These are phyloP conservation scores for Caenorhabditis sp. DNA, from an alignment of 2,888 invertebrate genomes.

Conservation along the genomic window DNA sequence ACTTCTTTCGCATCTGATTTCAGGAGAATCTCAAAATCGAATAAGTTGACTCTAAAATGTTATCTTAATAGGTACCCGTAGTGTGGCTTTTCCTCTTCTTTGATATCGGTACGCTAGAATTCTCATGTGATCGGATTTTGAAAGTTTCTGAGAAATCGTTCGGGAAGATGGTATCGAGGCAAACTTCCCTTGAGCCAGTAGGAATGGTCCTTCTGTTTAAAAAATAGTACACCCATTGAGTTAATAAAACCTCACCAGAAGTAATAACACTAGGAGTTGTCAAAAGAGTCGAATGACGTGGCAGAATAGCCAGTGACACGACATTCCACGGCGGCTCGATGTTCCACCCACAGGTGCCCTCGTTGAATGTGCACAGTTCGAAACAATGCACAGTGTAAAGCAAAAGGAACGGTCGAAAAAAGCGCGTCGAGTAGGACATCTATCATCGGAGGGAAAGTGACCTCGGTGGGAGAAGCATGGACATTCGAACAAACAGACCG, in stretches of 20 bases:
- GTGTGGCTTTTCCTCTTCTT: conserved; percentile 20
- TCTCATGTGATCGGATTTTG: conserved; percentile 38
- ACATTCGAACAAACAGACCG: conserved; percentile 21
- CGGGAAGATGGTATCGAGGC: conserved; percentile 2
- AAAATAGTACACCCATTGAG: too few relatives aligned
- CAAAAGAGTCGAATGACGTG: conserved; percentile 20
- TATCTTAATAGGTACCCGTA: conserved; percentile 9
- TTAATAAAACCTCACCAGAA: conserved; percentile 19
- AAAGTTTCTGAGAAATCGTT: conserved; percentile 13
- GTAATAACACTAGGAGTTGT: conserved; percentile 14
- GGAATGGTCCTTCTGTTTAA: conserved; percentile 53
- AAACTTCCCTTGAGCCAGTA: conserved; percentile 49
- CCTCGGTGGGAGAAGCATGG: conserved; percentile 18
- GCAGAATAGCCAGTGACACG: conserved; percentile 31
- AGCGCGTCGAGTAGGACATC: conserved; percentile 19
- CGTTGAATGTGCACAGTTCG: conserved; percentile 50
- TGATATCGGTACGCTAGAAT: conserved; percentile 44
- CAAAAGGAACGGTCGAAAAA: not conserved
- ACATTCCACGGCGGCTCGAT: conserved; percentile 56
- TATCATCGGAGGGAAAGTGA: conserved; percentile 31
- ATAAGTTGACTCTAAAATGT: not conserved
- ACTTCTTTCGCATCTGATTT: conserved; percentile 23
- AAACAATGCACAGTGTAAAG: conserved; percentile 1
- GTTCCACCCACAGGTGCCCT: conserved; percentile 47
- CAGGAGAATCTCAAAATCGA: conserved; percentile 26